A percentile compares a stretch with the other conserved stretches of the same genome.
phyloP scores from a whole-genome alignment of 2,113 vertebrate genomes.

The Thalassarche chlororhynchos region DNA sequence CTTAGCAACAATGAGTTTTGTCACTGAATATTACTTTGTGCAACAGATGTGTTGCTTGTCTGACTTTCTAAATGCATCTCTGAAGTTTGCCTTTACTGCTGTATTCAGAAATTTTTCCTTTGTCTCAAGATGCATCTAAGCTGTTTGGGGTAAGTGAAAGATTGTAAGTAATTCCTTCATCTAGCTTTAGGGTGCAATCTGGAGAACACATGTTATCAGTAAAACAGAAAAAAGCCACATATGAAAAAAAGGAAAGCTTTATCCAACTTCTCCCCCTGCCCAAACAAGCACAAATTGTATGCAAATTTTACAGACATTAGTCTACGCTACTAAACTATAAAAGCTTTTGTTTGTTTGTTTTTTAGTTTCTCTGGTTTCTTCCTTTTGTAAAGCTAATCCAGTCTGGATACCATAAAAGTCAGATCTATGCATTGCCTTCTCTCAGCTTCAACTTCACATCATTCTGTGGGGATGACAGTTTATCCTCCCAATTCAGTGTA shows the following conservation, averaged over 20 bases:
- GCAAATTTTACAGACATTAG: neutral
- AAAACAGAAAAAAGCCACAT: neutral
- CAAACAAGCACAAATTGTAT: neutral
- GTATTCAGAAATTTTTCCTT: neutral
- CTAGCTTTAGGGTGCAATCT: constrained; percentile 44
- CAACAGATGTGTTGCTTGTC: neutral
- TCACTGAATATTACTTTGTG: neutral
- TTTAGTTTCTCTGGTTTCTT: neutral
- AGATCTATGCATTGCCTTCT: neutral
- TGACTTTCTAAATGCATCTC: neutral
- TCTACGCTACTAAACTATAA: neutral
- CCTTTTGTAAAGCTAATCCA: neutral
- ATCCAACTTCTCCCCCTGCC: neutral
- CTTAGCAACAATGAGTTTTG: neutral
- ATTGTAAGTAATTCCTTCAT: constrained; percentile 6
- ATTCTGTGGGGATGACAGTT: neutral
- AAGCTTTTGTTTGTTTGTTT: neutral
- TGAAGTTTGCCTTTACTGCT: neutral
- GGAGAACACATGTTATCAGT: constrained; percentile 50
- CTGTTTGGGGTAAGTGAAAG: neutral
- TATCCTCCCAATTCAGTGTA: neutral
- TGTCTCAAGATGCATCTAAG: constrained; percentile 9
- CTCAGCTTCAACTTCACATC: neutral
- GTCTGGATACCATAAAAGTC: neutral
- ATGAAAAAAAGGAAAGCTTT: neutral